These are phyloP conservation scores for Melitaea athalia DNA, from an alignment of 2,888 invertebrate species.

Conservation along the genomic window DNA sequence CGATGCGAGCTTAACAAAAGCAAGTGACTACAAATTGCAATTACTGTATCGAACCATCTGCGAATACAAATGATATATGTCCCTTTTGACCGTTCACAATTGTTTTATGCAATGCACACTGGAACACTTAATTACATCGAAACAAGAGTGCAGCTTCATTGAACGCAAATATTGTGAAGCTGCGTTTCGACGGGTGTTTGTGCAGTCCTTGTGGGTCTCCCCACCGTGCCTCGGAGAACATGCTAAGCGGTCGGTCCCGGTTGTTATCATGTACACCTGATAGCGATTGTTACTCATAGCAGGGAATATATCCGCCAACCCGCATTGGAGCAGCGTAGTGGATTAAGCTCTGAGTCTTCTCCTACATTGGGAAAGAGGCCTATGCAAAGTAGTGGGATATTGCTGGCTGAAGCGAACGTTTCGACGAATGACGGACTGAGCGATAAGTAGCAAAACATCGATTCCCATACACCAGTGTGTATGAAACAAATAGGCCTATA, in stretches of 20 bases:
- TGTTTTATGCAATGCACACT: constrained; percentile 43
- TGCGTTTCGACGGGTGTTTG: constrained; percentile 9
- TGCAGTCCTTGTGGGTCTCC: no score
- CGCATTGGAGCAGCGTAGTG: no score
- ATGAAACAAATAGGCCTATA: constrained; percentile 24
- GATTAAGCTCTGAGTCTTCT: no score
- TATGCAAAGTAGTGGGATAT: no score
- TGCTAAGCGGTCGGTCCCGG: no score
- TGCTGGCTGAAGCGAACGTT: no score
- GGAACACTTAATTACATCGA: constrained; percentile 51
- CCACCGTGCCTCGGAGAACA: no score
- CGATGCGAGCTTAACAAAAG: constrained; percentile 35
- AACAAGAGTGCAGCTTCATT: constrained; percentile 39
- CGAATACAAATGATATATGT: constrained; percentile 43
- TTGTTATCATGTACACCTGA: no score
- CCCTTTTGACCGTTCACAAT: constrained; percentile 41
- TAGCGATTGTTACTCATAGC: no score
- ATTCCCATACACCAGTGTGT: constrained; percentile 14
- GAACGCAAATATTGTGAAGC: constrained; percentile 31
- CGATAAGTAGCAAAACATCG: constrained; percentile 12
- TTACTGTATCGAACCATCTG: constrained; percentile 32
- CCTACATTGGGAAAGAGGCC: no score
- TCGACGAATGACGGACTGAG: no score
- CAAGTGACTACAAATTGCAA: constrained; percentile 40
- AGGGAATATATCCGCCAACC: no score